Conservation (phyloP, 2,888 invertebrate species). For the Pecten maximus region DNA sequence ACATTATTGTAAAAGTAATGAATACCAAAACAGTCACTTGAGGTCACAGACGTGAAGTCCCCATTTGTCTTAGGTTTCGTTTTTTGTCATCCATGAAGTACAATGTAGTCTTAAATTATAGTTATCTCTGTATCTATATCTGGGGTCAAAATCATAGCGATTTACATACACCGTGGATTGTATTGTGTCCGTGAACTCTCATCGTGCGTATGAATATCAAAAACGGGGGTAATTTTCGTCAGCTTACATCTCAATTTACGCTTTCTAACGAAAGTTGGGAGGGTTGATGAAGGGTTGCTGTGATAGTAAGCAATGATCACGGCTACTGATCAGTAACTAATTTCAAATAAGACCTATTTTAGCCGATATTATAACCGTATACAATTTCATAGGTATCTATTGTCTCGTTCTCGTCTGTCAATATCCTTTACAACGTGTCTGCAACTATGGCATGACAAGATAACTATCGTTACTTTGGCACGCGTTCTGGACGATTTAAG, state of each 20-base stretch:
- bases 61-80: background rate
- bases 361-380: background rate
- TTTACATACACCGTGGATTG: background rate
- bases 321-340: background rate
- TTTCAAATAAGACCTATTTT: background rate
- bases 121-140: background rate
- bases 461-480: too few relatives aligned
- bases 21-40: background rate
- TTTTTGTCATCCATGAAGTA: background rate
- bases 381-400: background rate
- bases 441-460: too few relatives aligned
- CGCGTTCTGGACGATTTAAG: too few relatives aligned
- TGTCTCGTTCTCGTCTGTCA: background rate
- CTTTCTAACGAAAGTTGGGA: background rate
- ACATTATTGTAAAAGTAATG: too few relatives aligned
- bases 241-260: background rate
- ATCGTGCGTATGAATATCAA: background rate
- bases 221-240: background rate
- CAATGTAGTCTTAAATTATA: background rate
- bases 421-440: background rate
- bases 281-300: background rate
- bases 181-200: background rate
- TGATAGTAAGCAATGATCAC: background rate
- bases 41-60: background rate
- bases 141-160: background rate